phyloP scores from a whole-genome alignment of 2,113 vertebrate genomes.

The Aramus guarauna region DNA sequence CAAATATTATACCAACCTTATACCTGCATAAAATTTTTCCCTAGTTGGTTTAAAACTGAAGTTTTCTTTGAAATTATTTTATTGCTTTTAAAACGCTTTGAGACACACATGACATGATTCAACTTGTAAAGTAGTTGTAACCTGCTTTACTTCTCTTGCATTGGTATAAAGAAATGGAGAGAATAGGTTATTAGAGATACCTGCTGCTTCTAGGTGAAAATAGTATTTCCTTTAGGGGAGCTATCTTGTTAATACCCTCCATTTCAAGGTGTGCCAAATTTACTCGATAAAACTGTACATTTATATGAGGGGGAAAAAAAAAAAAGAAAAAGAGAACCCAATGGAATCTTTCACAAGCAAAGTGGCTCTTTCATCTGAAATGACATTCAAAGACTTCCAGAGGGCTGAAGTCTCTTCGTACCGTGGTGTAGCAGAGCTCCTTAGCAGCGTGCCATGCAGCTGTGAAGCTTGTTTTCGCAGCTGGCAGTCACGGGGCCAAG shows the following conservation, averaged over 20 bases:
- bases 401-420: background rate
- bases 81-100: background rate
- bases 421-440: background rate
- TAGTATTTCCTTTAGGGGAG: background rate
- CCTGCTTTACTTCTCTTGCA: background rate
- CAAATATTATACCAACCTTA: background rate
- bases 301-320: background rate
- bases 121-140: background rate
- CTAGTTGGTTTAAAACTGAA: background rate
- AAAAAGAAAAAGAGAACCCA: background rate
- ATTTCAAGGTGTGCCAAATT: background rate
- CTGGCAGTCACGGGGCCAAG: background rate
- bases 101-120: background rate
- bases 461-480: background rate
- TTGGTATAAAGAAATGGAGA: background rate
- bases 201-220: background rate
- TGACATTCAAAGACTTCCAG: background rate
- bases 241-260: background rate
- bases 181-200: background rate
- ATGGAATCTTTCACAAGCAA: background rate
- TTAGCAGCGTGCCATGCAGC: background rate
- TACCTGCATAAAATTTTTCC: background rate
- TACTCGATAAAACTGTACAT: background rate
- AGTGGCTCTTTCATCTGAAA: background rate
- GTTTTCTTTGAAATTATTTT: background rate